Evolutionary conservation across 2,113 vertebrate genomes (phyloP).

Genomic region (Rallus limicola): DNA sequence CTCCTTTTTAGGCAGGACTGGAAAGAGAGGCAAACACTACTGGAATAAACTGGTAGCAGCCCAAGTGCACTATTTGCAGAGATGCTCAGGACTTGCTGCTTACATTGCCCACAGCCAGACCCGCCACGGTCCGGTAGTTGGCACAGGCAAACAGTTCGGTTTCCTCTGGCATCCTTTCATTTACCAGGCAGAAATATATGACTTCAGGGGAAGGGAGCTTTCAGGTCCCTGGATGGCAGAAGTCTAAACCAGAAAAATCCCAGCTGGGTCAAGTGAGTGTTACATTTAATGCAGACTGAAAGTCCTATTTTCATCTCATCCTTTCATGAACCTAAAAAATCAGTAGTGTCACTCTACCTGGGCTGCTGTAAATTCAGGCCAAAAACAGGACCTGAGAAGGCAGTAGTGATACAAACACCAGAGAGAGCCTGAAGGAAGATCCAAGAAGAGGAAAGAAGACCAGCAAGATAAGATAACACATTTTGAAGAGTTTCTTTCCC

Average conservation of each 20-base stretch:
- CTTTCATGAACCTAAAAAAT: neutral
- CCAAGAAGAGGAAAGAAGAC: neutral
- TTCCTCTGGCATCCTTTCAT: neutral
- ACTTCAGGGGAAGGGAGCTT: neutral
- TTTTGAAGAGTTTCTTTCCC: neutral
- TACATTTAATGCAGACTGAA: neutral
- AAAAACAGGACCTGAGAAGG: neutral
- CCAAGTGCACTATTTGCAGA: neutral
- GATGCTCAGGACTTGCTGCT: neutral
- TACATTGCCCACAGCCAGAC: neutral
- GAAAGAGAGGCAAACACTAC: neutral
- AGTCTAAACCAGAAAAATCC: neutral
- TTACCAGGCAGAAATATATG: neutral
- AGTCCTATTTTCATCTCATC: neutral
- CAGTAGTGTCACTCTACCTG: neutral
- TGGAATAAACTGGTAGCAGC: neutral
- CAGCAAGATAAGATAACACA: accelerated
- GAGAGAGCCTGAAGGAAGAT: neutral
- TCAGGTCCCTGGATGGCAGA: neutral
- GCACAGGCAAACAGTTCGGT: neutral
- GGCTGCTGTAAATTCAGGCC: neutral
- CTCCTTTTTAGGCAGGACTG: neutral
- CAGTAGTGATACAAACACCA: neutral
- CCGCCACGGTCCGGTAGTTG: neutral
- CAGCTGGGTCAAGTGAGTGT: neutral